A percentile compares a stretch with the other conserved stretches of the same genome.
Evolutionary conservation across 37 sponge, comb jelly and placozoan species (phyloP).

Genomic region (Crambe crambe): DNA sequence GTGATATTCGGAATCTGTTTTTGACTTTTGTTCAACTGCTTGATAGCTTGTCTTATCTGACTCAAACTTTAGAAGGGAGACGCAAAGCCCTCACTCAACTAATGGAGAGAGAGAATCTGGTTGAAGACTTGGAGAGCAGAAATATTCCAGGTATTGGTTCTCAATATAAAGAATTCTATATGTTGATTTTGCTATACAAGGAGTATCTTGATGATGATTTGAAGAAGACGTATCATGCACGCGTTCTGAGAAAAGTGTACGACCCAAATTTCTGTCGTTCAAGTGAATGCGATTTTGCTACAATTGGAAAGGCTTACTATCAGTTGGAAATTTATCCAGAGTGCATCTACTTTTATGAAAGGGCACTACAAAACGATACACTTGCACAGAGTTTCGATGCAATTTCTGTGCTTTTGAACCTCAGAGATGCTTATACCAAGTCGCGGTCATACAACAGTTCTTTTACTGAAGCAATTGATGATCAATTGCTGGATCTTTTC

Average conservation of each 20-base stretch:
- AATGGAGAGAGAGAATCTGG: not conserved
- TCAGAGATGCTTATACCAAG: not conserved
- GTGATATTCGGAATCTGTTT: not conserved
- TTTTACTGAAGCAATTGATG: not conserved
- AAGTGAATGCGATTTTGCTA: not conserved
- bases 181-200: not conserved
- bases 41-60: not conserved
- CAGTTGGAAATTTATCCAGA: not conserved
- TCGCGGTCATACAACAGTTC: too few relatives aligned
- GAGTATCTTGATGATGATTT: not conserved
- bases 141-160: not conserved
- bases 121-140: not conserved
- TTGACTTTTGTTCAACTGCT: not conserved
- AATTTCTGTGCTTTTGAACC: not conserved
- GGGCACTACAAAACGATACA: not conserved
- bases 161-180: not conserved
- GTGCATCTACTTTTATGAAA: not conserved
- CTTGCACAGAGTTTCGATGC: not conserved
- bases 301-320: not conserved
- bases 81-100: not conserved
- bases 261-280: not conserved
- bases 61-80: not conserved
- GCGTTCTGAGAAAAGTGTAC: not conserved
- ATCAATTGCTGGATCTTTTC: not conserved
- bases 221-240: not conserved